Evolutionary conservation across 2,797 vertebrate genomes (phyloP), one percentile per base, ranked within the genome.

Genomic region (Enteromius treurensis): DNA sequence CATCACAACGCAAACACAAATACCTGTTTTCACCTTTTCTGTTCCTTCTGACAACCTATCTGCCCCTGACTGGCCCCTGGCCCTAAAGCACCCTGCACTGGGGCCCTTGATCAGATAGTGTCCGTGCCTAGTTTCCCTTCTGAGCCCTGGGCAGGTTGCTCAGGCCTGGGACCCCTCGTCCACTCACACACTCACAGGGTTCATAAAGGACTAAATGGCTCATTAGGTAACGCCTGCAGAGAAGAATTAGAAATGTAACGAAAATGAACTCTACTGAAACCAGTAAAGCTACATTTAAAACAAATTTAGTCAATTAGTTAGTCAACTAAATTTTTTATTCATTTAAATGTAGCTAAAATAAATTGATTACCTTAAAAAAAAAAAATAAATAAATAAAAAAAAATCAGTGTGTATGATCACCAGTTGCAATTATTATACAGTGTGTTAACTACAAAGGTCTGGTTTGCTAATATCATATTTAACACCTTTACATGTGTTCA

Each of bases 1-100:
- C 85, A 93, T 94, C 92, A 21, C 90, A 91, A 88, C 88, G 88
- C 90, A 92, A 86, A 78, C 90, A 92, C 92, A 89, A 84, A 88
- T 84, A 90, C 93, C 92, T 94, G 92, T 95, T 95, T 95, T 93
- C 89, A 90, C 91, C 90, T 86, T 86, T 89, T 92, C 92, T 89
- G 92, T 91, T 2, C 21, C 85, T 86, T 89, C 90, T 91, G 93
- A 93, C 90, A 91, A 53, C 84, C 87, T 65, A 42, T 82, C 65
- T 45, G 71, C 67, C 81, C 55, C 87, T 90, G 82, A 78, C 84
- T 53, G 47, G 77, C 67, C 79, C 73, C 47, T 68, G 71, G 71
- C 73, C 47, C 47, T 45, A 67, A 23, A 82, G 49, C 26, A 49
- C 29, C 34, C 11, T 15, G 7, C 32, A 14, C 89, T 79, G 87